Evolutionary conservation across 2,888 invertebrate genomes (phyloP).

Genomic region (Cremastinae sp.): DNA sequence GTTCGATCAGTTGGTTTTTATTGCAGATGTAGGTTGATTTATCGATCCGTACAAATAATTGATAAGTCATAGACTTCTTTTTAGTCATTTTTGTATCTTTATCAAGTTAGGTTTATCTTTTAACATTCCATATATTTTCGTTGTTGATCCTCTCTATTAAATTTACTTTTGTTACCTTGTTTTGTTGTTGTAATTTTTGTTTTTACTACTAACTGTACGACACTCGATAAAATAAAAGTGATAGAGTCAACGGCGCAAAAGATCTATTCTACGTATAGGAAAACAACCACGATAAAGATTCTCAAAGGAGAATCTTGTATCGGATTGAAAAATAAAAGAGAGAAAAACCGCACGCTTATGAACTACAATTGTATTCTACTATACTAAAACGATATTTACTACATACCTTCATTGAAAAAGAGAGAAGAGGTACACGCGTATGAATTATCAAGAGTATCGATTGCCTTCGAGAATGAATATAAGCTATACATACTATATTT

Average conservation of each 20-base stretch:
- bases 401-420: constrained; percentile 39
- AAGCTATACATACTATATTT: constrained; percentile 62
- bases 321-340: constrained; percentile 24
- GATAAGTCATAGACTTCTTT: constrained; percentile 3
- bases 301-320: constrained; percentile 58
- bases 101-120: constrained; percentile 13
- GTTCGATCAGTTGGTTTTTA: constrained; percentile 8
- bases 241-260: constrained; percentile 43
- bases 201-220: constrained; percentile 36
- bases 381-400: constrained; percentile 39
- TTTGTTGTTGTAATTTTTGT: constrained; percentile 19
- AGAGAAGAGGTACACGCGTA: constrained; percentile 31
- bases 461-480: constrained; percentile 59
- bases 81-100: constrained; percentile 16
- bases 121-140: constrained; percentile 23
- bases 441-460: constrained; percentile 54
- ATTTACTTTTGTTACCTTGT: constrained; percentile 10
- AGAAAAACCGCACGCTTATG: constrained; percentile 57
- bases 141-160: constrained; percentile 55
- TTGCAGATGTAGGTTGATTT: constrained; percentile 42
- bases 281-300: constrained; percentile 45
- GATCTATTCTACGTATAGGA: constrained; percentile 32
- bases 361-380: constrained; percentile 48
- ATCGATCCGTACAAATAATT: constrained; percentile 30
- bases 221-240: constrained; percentile 6